phyloP scores from a whole-genome alignment of 2,888 invertebrate genomes.

The Nomada fabriciana region DNA sequence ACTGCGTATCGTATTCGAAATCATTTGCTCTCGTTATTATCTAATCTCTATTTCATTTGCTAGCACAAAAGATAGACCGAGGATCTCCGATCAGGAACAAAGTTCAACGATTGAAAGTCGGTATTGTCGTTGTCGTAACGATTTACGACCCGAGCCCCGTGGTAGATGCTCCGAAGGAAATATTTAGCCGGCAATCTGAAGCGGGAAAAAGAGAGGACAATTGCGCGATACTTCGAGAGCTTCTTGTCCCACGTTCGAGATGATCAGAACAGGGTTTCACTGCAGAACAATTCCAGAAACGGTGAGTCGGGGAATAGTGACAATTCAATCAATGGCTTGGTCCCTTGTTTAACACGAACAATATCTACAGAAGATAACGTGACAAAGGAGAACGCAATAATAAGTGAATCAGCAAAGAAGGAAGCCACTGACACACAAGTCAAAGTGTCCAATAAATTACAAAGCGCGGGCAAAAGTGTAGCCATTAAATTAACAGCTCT shows the following conservation, averaged over 20 bases:
- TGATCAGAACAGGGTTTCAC: slow-evolving; percentile 63
- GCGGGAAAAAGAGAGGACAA: slow-evolving; percentile 40
- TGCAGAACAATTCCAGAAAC: slow-evolving; percentile 51
- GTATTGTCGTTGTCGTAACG: background rate
- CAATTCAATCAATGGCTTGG: background rate
- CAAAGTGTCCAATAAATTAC: slow-evolving; percentile 19
- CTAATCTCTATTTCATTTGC: slow-evolving; percentile 23
- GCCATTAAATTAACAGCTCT: slow-evolving; percentile 32
- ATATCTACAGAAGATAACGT: slow-evolving; percentile 22
- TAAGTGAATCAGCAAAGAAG: slow-evolving; percentile 8
- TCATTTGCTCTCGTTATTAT: slow-evolving; percentile 6
- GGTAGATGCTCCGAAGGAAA: slow-evolving; percentile 52
- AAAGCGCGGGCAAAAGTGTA: background rate
- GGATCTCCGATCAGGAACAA: background rate
- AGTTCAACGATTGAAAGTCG: slow-evolving; percentile 23
- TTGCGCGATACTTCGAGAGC: slow-evolving; percentile 50
- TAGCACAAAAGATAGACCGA: slow-evolving; percentile 30
- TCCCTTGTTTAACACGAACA: background rate
- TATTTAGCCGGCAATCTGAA: slow-evolving; percentile 55
- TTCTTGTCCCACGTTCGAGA: slow-evolving; percentile 32
- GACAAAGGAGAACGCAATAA: slow-evolving; percentile 3
- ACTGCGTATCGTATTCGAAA: background rate
- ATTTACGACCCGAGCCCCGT: slow-evolving; percentile 16
- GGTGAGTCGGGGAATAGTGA: slow-evolving; percentile 6
- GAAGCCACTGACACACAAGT: background rate